Evolutionary conservation across 2,113 vertebrate species (phyloP).

Genomic region (Gadus macrocephalus): DNA sequence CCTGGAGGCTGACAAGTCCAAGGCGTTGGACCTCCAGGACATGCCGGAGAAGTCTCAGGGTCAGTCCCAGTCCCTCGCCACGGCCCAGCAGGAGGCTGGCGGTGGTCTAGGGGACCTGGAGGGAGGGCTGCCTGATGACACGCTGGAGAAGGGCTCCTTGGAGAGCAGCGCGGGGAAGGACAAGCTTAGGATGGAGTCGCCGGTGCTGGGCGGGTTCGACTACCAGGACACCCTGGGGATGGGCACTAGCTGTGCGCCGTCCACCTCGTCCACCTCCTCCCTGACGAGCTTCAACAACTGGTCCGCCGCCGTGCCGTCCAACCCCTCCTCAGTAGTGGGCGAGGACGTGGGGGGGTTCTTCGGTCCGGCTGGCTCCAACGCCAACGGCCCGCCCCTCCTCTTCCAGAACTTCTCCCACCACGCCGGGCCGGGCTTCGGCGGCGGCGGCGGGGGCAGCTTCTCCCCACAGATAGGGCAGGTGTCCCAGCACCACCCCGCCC

Average conservation of each 20-base stretch:
- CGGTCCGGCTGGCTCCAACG: conserved; percentile 87
- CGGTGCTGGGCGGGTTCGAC: conserved; percentile 91
- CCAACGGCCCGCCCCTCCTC: conserved; percentile 88
- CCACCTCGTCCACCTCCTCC: conserved; percentile 89
- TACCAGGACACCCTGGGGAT: conserved; percentile 93
- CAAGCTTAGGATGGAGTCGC: conserved; percentile 91
- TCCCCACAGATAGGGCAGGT: conserved; percentile 95
- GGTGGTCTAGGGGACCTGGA: conserved; percentile 88
- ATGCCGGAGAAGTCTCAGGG: conserved; percentile 84
- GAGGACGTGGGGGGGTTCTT: conserved; percentile 95
- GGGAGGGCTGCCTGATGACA: conserved; percentile 83
- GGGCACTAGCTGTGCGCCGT: conserved; percentile 83
- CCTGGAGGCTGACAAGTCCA: conserved; percentile 95
- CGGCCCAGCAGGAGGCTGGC: conserved; percentile 85
- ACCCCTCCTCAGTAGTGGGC: conserved; percentile 90
- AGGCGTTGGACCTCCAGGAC: conserved; percentile 91
- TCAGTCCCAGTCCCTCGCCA: conserved; percentile 81
- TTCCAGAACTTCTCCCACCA: conserved; percentile 99
- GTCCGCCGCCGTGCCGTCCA: conserved; percentile 93
- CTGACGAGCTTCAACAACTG: conserved; percentile 97
- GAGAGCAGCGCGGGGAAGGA: conserved; percentile 88
- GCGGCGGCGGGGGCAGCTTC: conserved; percentile 83
- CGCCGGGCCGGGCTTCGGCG: conserved; percentile 89
- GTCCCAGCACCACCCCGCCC: conserved; percentile 91
- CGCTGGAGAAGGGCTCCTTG: conserved; percentile 81